Percentiles rank a stretch among this genome's conserved stretches.
Conservation (phyloP, 2,888 invertebrate species). For the Heliconius hortense region DNA sequence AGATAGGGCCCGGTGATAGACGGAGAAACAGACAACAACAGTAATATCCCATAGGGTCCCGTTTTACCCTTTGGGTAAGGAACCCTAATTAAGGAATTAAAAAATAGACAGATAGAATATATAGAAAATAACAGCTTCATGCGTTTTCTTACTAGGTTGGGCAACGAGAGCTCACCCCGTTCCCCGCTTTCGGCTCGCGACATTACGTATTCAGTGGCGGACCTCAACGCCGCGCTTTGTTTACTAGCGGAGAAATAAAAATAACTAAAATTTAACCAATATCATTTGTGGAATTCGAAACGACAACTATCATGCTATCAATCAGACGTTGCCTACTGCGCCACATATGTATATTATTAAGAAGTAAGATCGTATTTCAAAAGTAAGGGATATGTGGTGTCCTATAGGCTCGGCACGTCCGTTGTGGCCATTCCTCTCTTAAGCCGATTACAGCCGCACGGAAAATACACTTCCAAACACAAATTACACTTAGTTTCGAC, state of each 20-base stretch:
- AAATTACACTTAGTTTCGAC: constrained; percentile 52
- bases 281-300: neutral
- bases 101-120: too few species aligned
- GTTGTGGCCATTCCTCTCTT: constrained; percentile 49
- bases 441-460: constrained; percentile 64
- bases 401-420: constrained; percentile 60
- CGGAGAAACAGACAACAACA: too few species aligned
- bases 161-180: too few species aligned
- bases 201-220: neutral
- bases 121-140: too few species aligned
- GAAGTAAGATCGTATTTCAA: constrained; percentile 22
- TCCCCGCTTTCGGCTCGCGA: neutral
- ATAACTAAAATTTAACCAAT: neutral
- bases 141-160: too few species aligned
- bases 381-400: constrained; percentile 33
- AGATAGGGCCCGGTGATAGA: too few species aligned
- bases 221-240: neutral
- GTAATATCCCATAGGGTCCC: too few species aligned
- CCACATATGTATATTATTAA: neutral
- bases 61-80: too few species aligned
- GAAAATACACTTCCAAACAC: constrained; percentile 62
- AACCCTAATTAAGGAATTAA: too few species aligned
- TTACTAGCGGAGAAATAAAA: neutral
- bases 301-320: neutral
- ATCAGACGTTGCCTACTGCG: neutral